These are phyloP conservation scores for Actenoides hombroni DNA, from an alignment of 2,113 vertebrate genomes.

Conservation along the genomic window DNA sequence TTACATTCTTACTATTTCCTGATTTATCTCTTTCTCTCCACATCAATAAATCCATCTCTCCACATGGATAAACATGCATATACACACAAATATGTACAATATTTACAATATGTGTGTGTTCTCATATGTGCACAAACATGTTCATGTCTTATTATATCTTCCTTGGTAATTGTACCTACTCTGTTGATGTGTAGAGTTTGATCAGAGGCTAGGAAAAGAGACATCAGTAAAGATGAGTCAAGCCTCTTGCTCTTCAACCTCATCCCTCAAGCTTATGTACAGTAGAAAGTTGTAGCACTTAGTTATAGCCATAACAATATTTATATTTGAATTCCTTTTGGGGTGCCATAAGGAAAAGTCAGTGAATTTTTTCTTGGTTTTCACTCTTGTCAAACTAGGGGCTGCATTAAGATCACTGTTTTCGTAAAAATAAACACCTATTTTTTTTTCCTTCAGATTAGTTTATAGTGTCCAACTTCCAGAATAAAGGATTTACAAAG, in stretches of 20 bases:
- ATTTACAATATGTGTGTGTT: too few species aligned
- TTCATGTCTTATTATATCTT: neutral
- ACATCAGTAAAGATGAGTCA: neutral
- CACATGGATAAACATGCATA: neutral
- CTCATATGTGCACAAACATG: neutral
- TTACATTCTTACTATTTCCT: neutral
- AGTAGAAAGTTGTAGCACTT: neutral
- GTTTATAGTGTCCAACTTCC: neutral
- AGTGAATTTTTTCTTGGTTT: neutral
- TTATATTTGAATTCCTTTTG: neutral
- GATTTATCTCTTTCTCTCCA: neutral
- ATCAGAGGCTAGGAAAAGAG: neutral
- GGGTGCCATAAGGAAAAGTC: neutral
- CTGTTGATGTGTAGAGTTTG: neutral
- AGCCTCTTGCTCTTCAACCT: neutral
- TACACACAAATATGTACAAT: neutral
- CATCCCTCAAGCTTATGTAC: neutral
- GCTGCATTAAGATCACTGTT: neutral
- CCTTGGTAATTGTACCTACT: neutral
- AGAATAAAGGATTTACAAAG: neutral
- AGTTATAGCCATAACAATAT: neutral
- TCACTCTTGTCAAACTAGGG: neutral
- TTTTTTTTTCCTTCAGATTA: neutral
- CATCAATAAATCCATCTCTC: too few species aligned
- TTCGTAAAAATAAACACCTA: neutral